Conservation (phyloP, 2,113 vertebrate genomes). For the Chaetura pelagica region DNA sequence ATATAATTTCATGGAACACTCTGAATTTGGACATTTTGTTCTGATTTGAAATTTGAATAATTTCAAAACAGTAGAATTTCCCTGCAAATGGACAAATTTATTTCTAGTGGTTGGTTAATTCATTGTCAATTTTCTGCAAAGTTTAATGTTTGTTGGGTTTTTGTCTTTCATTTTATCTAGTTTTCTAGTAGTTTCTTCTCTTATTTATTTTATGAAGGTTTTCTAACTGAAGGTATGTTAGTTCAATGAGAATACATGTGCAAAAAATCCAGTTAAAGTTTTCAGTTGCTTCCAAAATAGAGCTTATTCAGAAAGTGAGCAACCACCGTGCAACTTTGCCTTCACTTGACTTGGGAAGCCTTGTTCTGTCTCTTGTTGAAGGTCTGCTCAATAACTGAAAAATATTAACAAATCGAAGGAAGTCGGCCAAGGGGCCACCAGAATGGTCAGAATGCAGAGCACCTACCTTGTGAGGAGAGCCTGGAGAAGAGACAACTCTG, state of each 20-base stretch:
- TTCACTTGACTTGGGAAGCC: not conserved
- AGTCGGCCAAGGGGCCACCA: not conserved
- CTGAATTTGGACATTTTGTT: too few relatives aligned
- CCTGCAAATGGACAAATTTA: not conserved
- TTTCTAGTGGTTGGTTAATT: not conserved
- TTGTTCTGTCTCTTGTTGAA: not conserved
- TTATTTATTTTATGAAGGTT: not conserved
- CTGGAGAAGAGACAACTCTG: not conserved
- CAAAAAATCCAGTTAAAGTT: not conserved
- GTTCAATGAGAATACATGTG: not conserved
- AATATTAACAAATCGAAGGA: not conserved
- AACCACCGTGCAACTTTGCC: not conserved
- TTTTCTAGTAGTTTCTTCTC: not conserved
- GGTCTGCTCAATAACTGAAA: not conserved
- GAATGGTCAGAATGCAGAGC: not conserved
- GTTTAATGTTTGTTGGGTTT: not conserved
- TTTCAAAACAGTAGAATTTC: not conserved
- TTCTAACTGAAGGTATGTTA: not conserved
- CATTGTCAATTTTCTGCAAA: not conserved
- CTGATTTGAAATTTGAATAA: too few relatives aligned
- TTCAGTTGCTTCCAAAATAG: not conserved
- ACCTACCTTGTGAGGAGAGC: not conserved
- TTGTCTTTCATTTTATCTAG: not conserved
- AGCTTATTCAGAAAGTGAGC: not conserved
- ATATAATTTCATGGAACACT: too few relatives aligned